phyloP scores from a whole-genome alignment of 2,888 invertebrate genomes.

The Tenodera sinensis region DNA sequence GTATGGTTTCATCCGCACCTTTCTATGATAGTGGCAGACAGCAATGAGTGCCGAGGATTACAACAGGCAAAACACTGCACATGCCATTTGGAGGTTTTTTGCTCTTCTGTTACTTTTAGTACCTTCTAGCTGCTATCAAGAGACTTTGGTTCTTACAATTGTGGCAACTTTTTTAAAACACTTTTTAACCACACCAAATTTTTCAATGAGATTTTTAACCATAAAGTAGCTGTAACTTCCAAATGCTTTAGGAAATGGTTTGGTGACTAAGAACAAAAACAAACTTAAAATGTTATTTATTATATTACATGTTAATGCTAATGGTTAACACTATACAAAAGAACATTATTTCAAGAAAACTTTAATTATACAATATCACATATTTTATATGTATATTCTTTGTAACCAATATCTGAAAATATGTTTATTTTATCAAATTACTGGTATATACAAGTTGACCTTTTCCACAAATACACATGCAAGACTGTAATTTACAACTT shows the following conservation, averaged over 20 bases:
- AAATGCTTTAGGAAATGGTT: not conserved
- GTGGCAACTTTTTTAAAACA: too few species aligned
- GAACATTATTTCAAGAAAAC: not conserved
- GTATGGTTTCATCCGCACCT: too few species aligned
- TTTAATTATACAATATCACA: not conserved
- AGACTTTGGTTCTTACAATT: too few species aligned
- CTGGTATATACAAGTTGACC: not conserved
- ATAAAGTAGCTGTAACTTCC: too few species aligned
- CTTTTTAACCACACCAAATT: too few species aligned
- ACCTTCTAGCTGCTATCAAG: too few species aligned
- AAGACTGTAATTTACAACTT: not conserved
- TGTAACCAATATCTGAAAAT: not conserved
- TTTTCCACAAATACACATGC: not conserved
- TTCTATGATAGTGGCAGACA: too few species aligned
- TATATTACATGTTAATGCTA: not conserved
- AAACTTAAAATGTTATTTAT: not conserved
- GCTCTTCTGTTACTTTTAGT: too few species aligned
- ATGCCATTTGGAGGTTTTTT: too few species aligned
- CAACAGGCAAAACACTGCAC: too few species aligned
- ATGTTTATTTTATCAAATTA: not conserved
- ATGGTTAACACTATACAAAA: not conserved
- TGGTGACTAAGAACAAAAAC: not conserved
- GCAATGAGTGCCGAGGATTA: too few species aligned
- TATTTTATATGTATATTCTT: not conserved
- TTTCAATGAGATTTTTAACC: too few species aligned